Evolutionary conservation across 2,888 invertebrate species (phyloP).

Genomic region (Sphinx pinastri): DNA sequence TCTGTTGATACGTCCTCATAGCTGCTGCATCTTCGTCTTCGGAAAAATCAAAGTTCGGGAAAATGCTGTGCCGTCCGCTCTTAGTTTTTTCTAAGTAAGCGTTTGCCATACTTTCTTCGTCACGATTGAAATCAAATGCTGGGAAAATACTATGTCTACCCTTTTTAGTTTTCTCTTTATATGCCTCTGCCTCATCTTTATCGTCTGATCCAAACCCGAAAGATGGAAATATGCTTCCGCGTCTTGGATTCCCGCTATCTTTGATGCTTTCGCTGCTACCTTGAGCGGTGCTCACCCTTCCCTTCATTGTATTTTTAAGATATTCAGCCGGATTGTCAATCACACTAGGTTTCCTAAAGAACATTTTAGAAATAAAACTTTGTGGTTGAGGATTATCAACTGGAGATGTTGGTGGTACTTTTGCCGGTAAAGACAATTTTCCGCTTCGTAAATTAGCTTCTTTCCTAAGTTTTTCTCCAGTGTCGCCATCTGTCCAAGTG

Average conservation of each 20-base stretch:
- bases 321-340: slow-evolving; percentile 67
- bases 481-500: slow-evolving; percentile 88
- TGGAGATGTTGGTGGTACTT: slow-evolving; percentile 42
- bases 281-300: slow-evolving; percentile 59
- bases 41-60: slow-evolving; percentile 72
- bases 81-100: slow-evolving; percentile 66
- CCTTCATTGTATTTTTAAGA: slow-evolving; percentile 68
- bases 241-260: slow-evolving; percentile 56
- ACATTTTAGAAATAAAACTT: slow-evolving; percentile 63
- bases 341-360: slow-evolving; percentile 64
- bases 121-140: slow-evolving; percentile 67
- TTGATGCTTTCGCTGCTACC: slow-evolving; percentile 54
- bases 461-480: slow-evolving; percentile 84
- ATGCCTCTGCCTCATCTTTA: slow-evolving; percentile 59
- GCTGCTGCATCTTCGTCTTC: too few species aligned
- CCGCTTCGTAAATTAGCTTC: slow-evolving; percentile 74
- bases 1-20: too few species aligned
- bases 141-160: slow-evolving; percentile 72
- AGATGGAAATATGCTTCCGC: slow-evolving; percentile 70
- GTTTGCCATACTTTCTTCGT: slow-evolving; percentile 57
- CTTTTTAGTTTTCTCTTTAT: slow-evolving; percentile 70
- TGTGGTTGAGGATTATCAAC: slow-evolving; percentile 52
- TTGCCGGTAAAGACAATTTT: slow-evolving; percentile 70
- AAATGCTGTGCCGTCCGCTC: slow-evolving; percentile 67
- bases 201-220: slow-evolving; percentile 60